Conservation (phyloP, 2,888 invertebrate species). For the Rhagophthalmus giganteus region DNA sequence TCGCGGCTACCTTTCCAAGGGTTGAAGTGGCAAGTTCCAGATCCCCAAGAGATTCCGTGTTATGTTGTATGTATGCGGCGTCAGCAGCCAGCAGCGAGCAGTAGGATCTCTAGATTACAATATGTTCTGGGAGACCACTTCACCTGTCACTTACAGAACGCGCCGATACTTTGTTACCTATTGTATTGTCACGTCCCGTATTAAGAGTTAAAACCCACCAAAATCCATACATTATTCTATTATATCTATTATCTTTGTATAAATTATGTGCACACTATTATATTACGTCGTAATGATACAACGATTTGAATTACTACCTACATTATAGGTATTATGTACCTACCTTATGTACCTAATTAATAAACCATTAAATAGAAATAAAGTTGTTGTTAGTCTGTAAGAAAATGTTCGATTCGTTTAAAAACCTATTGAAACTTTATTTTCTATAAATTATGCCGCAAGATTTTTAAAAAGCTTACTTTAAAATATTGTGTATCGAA, state of each 20-base stretch:
- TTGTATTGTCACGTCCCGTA: constrained; percentile 38
- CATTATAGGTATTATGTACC: background rate
- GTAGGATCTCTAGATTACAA: constrained; percentile 38
- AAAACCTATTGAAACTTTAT: no score
- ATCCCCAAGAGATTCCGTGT: constrained; percentile 33
- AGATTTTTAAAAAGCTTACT: no score
- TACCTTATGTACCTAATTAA: no score
- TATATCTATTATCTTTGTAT: constrained; percentile 6
- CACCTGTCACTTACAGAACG: constrained; percentile 38
- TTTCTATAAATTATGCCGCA: no score
- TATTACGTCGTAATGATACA: constrained; percentile 15
- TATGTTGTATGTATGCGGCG: constrained; percentile 39
- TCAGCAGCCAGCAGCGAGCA: constrained; percentile 34
- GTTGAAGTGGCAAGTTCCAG: constrained; percentile 34
- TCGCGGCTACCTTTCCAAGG: constrained; percentile 16
- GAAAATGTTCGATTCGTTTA: no score
- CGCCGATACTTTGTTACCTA: constrained; percentile 40
- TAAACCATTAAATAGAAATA: no score
- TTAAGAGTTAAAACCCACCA: constrained; percentile 20
- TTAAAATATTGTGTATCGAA: no score
- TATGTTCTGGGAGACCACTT: constrained; percentile 37
- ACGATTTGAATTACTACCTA: constrained; percentile 1
- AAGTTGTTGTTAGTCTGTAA: no score
- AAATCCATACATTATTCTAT: constrained; percentile 6
- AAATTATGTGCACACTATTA: constrained; percentile 28